These are phyloP conservation scores for Agrotis segetum DNA, from an alignment of 2,888 invertebrate species.

Conservation along the genomic window DNA sequence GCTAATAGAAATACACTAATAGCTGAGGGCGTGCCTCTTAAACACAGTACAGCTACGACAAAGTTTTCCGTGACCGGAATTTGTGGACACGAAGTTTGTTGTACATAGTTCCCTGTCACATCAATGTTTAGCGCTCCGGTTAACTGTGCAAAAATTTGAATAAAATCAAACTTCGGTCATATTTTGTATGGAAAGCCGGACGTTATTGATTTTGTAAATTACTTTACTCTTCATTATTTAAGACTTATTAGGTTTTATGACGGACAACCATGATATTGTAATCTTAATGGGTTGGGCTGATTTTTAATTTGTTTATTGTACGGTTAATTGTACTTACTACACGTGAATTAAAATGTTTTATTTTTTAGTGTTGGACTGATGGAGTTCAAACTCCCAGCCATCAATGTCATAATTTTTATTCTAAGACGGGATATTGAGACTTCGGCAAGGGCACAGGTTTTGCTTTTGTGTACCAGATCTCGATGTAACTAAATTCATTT, in stretches of 20 bases:
- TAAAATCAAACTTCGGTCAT: background rate
- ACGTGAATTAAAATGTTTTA: too few species aligned
- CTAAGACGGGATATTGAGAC: background rate
- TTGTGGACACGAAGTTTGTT: constrained; percentile 46
- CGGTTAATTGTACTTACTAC: too few species aligned
- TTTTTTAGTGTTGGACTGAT: too few species aligned
- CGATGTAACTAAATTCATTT: background rate
- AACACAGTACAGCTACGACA: constrained; percentile 29
- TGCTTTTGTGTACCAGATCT: background rate
- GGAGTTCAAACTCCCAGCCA: too few species aligned
- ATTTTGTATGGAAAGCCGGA: constrained; percentile 1
- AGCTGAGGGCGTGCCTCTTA: constrained; percentile 15
- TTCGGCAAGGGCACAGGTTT: background rate
- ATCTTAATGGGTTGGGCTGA: background rate
- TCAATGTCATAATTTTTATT: too few species aligned
- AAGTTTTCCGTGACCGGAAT: constrained; percentile 51
- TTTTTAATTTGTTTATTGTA: background rate
- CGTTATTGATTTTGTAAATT: background rate
- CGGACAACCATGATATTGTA: too few species aligned
- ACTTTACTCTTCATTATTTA: background rate
- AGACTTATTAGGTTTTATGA: background rate
- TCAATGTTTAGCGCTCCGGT: constrained; percentile 18
- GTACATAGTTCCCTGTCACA: constrained; percentile 32
- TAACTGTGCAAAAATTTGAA: constrained; percentile 22
- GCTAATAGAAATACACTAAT: constrained; percentile 23